Conservation (phyloP, 2,113 vertebrate genomes). For the Onychorhynchus coronatus region DNA sequence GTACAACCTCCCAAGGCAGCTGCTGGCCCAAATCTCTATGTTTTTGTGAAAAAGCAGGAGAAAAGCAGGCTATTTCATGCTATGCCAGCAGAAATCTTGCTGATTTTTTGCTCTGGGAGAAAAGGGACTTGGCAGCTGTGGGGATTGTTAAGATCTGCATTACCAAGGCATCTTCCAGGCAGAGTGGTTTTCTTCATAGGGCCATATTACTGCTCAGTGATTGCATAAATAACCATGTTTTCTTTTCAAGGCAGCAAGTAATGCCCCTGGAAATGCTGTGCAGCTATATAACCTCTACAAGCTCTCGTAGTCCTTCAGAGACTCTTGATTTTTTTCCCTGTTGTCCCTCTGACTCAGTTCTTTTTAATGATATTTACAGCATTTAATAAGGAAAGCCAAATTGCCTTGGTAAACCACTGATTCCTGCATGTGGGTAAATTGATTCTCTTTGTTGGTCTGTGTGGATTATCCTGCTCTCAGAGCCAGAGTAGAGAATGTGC, state of each 20-base stretch:
- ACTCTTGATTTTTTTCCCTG: not conserved
- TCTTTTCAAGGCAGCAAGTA: not conserved
- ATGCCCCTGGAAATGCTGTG: not conserved
- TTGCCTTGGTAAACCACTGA: not conserved
- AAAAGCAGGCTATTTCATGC: not conserved
- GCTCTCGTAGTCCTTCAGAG: not conserved
- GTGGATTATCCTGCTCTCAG: not conserved
- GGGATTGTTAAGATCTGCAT: not conserved
- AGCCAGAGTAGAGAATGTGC: not conserved
- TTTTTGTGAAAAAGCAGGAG: not conserved
- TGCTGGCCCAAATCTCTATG: not conserved
- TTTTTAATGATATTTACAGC: not conserved
- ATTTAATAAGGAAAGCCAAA: conserved; percentile 1
- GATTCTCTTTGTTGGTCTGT: not conserved
- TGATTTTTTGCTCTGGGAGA: not conserved
- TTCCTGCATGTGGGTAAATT: not conserved
- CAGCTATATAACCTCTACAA: not conserved
- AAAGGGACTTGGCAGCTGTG: not conserved
- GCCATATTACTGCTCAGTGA: not conserved
- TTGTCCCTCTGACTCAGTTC: not conserved
- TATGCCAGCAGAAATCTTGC: not conserved
- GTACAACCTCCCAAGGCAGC: not conserved
- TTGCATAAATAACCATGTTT: conserved; percentile 45
- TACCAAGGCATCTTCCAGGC: not conserved
- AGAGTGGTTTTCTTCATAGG: conserved; percentile 13